Percentiles rank a stretch among this genome's conserved stretches.
Conservation (phyloP, 2,797 vertebrate genomes). For the Gymnothorax reevesii region DNA sequence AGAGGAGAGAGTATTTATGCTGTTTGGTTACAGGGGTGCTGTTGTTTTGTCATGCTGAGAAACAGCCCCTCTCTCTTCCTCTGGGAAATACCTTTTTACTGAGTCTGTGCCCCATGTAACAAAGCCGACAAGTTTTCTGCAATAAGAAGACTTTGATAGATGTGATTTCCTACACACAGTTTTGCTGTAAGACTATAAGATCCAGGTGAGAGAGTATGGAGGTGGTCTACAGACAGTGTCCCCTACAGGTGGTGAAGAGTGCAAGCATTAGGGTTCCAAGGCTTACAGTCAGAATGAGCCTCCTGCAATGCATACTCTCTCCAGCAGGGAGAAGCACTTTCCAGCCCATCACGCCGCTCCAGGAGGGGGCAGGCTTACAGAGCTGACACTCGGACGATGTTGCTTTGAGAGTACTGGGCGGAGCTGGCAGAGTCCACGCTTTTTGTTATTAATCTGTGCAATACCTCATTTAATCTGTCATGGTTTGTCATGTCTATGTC, state of each 20-base stretch:
- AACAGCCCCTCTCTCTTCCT: neutral
- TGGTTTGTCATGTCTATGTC: conserved; percentile 78
- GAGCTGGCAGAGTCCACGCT: conserved; percentile 78
- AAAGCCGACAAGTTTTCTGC: conserved; percentile 3
- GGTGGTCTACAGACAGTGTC: conserved; percentile 70
- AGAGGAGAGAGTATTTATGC: conserved; percentile 16
- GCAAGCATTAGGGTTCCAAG: neutral
- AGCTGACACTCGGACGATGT: conserved; percentile 89
- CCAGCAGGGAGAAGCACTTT: neutral
- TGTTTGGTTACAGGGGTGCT: conserved; percentile 37
- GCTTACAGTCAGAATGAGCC: conserved; percentile 26
- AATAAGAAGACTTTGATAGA: conserved; percentile 50
- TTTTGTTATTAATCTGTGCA: conserved; percentile 96
- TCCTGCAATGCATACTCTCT: neutral
- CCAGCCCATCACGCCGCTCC: neutral
- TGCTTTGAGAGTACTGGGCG: conserved; percentile 79
- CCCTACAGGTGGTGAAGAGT: neutral
- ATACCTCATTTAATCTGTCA: conserved; percentile 98
- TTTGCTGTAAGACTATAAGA: conserved; percentile 21
- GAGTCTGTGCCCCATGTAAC: neutral
- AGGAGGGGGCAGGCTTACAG: conserved; percentile 74
- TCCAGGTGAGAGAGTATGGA: conserved; percentile 65
- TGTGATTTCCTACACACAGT: conserved; percentile 39
- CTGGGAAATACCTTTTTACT: neutral
- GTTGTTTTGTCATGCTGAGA: conserved; percentile 41